These are phyloP conservation scores for Clupea harengus DNA, from an alignment of 2,113 vertebrate species.

Conservation along the genomic window DNA sequence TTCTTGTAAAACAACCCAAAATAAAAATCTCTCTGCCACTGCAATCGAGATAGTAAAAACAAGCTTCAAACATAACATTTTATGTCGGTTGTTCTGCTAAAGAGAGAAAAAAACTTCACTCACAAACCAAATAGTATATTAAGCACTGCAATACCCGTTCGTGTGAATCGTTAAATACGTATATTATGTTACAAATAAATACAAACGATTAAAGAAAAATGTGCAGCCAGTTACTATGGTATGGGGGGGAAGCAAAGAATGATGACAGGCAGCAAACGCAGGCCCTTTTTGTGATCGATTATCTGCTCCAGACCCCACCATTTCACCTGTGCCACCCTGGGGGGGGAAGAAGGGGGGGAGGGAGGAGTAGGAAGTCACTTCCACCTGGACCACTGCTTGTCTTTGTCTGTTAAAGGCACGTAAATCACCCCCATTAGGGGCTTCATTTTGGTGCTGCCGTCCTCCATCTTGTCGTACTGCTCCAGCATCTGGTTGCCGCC, in stretches of 20 bases:
- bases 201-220: conserved; percentile 28
- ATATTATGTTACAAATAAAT: conserved; percentile 19
- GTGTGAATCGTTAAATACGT: conserved; percentile 24
- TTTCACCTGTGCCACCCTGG: conserved; percentile 91
- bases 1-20: background rate
- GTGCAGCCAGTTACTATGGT: conserved; percentile 72
- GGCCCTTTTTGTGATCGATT: conserved; percentile 74
- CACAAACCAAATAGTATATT: background rate
- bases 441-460: conserved; percentile 98
- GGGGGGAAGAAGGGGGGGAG: conserved; percentile 76
- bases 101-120: background rate
- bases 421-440: conserved; percentile 99
- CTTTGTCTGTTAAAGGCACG: conserved; percentile 99
- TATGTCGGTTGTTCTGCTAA: background rate
- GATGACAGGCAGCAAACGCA: conserved; percentile 79
- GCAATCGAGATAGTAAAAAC: background rate
- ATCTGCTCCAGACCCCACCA: conserved; percentile 86
- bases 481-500: conserved; percentile 99
- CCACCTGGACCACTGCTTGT: conserved; percentile 99
- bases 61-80: background rate
- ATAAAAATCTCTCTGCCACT: background rate
- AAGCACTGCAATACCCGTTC: background rate
- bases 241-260: conserved; percentile 81
- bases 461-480: conserved; percentile 97
- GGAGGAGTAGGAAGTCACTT: conserved; percentile 96